Base-by-base conservation (phyloP, 2,888 invertebrate species). In the Tholera decimalis region DNA sequence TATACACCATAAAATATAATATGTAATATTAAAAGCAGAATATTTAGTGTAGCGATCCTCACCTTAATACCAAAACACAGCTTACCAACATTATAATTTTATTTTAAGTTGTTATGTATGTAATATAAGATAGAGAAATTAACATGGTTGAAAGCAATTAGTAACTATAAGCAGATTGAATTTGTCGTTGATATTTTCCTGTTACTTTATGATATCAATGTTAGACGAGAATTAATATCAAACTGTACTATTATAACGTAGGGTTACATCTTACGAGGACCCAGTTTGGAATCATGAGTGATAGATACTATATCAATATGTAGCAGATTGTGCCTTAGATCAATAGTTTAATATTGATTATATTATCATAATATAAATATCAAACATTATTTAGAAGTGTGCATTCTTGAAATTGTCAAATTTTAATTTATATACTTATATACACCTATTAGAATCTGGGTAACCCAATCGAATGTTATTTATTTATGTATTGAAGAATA, bases 11-110 rank as follows among this genome's bases (percentile, higher is more conserved):
- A 35, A 35, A 35, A 35, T 35, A 64, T 65, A 49, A 62, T 68
- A 73, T 60, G 68, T 74, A 72, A 72, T 79, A 60, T 59, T 76
- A 79, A 72, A 74, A 69, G 75, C 80, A 77, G 79, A 77, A 73
- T 79, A 72, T 81, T 87, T 94, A 93, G 93, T 81, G 83, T 94
- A 94, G 93, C 92, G 87, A 89, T 92, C 94, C 94, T 95, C 95
- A 95, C 93, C 92, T 93, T 91, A 91, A 95, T 95, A 95, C 95
- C 95, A 95, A 95, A 95, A 93, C 92, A 95, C 95, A 93, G 93
- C 94, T 95, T 95, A 95, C 95, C 95, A 95, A 93, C 94, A 91
- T 92, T 93, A 91, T 93, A 92, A 91, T 93, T 90, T 91, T 87
- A 89, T 90, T 91, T 88, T 95, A 94, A 94, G 93, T 95, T 94